Evolutionary conservation across 2,888 invertebrate species (phyloP).

Genomic region (Acanthoscelides obtectus): DNA sequence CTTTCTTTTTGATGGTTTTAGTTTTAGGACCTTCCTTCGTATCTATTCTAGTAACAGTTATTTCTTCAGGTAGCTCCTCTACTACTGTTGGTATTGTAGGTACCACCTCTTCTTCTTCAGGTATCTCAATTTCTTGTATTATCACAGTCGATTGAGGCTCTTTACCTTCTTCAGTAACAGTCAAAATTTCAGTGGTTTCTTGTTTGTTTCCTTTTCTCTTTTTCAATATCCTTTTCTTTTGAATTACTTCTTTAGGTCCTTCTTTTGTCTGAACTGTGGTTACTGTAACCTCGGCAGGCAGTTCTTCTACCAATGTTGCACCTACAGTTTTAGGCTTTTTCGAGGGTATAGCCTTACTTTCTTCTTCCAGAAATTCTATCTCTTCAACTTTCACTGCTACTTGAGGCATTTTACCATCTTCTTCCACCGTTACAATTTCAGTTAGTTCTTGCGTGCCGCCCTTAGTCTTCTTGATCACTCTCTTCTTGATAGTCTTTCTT

Average conservation of each 20-base stretch:
- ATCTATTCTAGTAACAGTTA: constrained; percentile 20
- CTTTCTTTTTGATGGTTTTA: constrained; percentile 37
- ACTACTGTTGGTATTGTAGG: constrained; percentile 20
- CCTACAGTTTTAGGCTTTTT: constrained; percentile 32
- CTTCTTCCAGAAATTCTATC: constrained; percentile 28
- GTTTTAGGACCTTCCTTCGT: constrained; percentile 20
- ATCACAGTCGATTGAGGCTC: constrained; percentile 30
- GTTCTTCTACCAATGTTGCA: constrained; percentile 25
- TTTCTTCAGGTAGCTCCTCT: constrained; percentile 29
- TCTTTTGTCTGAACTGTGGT: constrained; percentile 16
- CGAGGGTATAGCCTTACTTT: constrained; percentile 39
- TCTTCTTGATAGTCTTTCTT: constrained; percentile 28
- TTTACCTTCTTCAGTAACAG: constrained; percentile 27
- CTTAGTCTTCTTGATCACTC: constrained; percentile 32
- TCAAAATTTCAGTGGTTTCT: constrained; percentile 41
- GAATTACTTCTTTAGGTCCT: constrained; percentile 22
- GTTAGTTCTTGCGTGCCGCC: constrained; percentile 41
- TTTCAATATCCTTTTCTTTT: constrained; percentile 39
- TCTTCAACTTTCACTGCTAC: constrained; percentile 43
- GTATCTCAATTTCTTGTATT: constrained; percentile 31
- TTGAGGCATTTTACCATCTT: constrained; percentile 34
- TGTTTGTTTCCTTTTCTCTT: constrained; percentile 41
- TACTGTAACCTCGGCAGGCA: constrained; percentile 15
- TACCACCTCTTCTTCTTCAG: constrained; percentile 29
- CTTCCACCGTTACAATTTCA: constrained; percentile 38